phyloP scores from a whole-genome alignment of 1,140 invertebrate genomes.

The Cotesia chilonis region DNA sequence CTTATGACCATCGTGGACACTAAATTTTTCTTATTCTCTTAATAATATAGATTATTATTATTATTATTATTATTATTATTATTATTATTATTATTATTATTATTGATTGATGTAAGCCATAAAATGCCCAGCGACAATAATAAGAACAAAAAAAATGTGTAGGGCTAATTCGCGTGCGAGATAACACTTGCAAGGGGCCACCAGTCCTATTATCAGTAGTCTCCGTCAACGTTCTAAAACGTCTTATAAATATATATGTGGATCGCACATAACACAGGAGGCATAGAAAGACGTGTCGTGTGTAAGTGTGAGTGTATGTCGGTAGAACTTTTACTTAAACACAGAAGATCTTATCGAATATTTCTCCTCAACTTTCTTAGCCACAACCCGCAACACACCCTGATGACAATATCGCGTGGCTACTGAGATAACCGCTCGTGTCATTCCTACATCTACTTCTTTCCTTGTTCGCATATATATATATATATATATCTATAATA shows the following conservation, averaged over 20 bases:
- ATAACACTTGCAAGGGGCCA: constrained; percentile 51
- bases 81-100: background rate
- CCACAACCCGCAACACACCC: constrained; percentile 45
- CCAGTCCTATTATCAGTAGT: constrained; percentile 56
- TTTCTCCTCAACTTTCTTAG: constrained; percentile 29
- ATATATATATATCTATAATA: too few species aligned
- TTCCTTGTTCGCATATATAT: too few species aligned
- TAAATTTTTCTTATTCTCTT: too few species aligned
- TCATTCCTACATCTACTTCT: constrained; percentile 63
- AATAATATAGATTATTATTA: too few species aligned
- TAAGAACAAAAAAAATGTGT: constrained; percentile 53
- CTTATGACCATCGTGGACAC: too few species aligned
- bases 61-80: background rate
- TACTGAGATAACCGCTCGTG: constrained; percentile 64
- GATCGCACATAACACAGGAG: constrained; percentile 32
- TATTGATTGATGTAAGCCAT: constrained; percentile 6
- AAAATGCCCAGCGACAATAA: constrained; percentile 21
- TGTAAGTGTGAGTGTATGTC: constrained; percentile 56
- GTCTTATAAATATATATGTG: constrained; percentile 7
- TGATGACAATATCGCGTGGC: constrained; percentile 66
- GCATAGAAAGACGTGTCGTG: constrained; percentile 50
- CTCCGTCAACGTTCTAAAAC: constrained; percentile 57
- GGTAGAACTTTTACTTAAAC: constrained; percentile 47
- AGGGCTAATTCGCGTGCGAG: constrained; percentile 65
- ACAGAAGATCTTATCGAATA: constrained; percentile 59